A percentile compares a stretch with the other conserved stretches of the same genome.
phyloP scores from a whole-genome alignment of 2,113 vertebrate species.

The Kryptolebias marmoratus region DNA sequence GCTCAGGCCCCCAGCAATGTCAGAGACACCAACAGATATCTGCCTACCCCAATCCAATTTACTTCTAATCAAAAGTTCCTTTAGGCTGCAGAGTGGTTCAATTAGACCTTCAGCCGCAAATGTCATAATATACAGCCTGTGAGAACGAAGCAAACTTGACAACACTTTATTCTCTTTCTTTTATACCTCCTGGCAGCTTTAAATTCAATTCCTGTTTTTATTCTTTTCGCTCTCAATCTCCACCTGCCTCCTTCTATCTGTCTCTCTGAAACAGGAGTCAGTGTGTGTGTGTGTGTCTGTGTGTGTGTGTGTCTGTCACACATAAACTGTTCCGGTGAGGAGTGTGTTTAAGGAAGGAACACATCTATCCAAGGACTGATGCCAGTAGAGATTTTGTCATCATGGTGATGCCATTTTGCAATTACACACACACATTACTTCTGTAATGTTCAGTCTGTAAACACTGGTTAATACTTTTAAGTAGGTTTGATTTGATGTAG shows the following conservation, averaged over 20 bases:
- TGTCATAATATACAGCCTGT: constrained; percentile 7
- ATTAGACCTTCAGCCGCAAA: constrained; percentile 9
- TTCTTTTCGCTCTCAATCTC: constrained; percentile 1
- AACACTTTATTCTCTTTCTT: constrained; percentile 14
- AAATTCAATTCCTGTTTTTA: background rate
- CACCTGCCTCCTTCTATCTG: background rate
- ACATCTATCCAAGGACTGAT: constrained; percentile 54
- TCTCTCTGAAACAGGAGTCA: background rate
- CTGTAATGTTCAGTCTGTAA: background rate
- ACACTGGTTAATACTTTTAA: background rate
- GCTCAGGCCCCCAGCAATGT: constrained; percentile 11
- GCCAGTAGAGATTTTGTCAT: constrained; percentile 31
- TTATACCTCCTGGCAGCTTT: constrained; percentile 20
- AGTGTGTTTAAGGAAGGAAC: constrained; percentile 50
- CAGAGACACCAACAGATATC: constrained; percentile 31
- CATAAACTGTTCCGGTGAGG: constrained; percentile 24
- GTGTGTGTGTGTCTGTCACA: background rate
- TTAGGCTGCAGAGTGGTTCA: constrained; percentile 26
- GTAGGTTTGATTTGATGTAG: background rate
- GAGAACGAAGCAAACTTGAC: constrained; percentile 2
- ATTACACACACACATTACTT: background rate
- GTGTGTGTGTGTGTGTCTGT: background rate
- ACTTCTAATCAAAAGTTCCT: constrained; percentile 29
- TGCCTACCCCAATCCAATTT: constrained; percentile 36
- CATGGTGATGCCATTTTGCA: background rate